Base-by-base conservation (phyloP, 2,888 invertebrate genomes). In the Ctenicera cuprea region DNA sequence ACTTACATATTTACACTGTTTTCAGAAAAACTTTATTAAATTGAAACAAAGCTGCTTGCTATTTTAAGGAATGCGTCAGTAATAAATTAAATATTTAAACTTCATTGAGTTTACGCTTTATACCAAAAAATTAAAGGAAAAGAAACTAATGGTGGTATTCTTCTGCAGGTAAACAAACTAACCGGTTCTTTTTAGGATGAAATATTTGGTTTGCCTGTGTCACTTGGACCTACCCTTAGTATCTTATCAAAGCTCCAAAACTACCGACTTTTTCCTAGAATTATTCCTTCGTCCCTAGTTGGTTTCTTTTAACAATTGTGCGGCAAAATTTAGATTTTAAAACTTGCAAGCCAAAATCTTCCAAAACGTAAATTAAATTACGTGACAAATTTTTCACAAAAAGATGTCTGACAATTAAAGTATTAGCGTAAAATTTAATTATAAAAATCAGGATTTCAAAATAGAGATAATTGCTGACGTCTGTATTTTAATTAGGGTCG, bases 151-250 rank as follows among this genome's bases (percentile, higher is more conserved):
- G 54, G 8, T 48, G 59, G 68, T 61, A 48, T 68, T 70, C 48
- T 18, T 70, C 50, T 30, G 18, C 70, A 70, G 70, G 70, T 70
- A 70, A 70, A 70, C 63, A 62, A 70, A 71, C 69, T 66, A 76
- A 76, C 74, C 69, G 63, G 72, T 72, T 75, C 50, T 59, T 43
- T n/a, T 26, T 59, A 73, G 65, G 52, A 71, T 54, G 71, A 73
- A 73, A 73, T 71, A 71, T 73, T 70, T 50, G 30, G 48, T 71
- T 68, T 63, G 64, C 63, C 26, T 33, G 64, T 71, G 74, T 66
- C 66, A 61, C 64, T 65, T 65, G 57, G 57, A 22, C 71, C 18
- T 65, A 45, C 59, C 72, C 66, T 61, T 66, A n/a, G 45, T 61
- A 14, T 59, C 72, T 72, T 72, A 72, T 72, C 72, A 66, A 14